Base-by-base conservation (phyloP, 2,888 invertebrate genomes). In the Melangyna quadrimaculata region DNA sequence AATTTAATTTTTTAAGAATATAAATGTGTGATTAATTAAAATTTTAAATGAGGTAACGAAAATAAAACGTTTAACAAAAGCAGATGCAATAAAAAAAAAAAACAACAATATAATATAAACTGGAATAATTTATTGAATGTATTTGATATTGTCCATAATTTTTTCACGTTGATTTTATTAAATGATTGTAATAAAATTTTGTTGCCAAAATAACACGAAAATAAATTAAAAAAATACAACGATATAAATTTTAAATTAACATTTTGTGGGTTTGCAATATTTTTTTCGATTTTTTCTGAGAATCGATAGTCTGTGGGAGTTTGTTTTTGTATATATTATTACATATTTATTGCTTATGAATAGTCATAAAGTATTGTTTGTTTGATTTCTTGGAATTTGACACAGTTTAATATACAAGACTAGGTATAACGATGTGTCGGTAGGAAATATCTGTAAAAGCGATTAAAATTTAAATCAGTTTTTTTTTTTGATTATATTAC, bases 81-180 rank as follows among this genome's bases (percentile, higher is more conserved):
- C 32, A 45, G 19, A n/a, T 40, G 19, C 29, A 14, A 48, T 29
- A 32, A 57, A 37, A 17, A 37, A 40, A 27, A 40, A 48, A 19
- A 12, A 57, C 45, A n/a, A n/a, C n/a, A n/a, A n/a, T n/a, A n/a
- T n/a, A n/a, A n/a, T 78, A 71, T 51, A 43, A 73, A 79, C 51
- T 69, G 43, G 75, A 75, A 80, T 79, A 80, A 84, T 84, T 84
- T 84, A 84, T 80, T 80, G 72, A 69, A 37, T 80, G 84, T 84
- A 12, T n/a, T n/a, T n/a, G 19, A 55, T 71, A 72, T 43, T 37
- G 37, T 67, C 84, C n/a, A 84, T 80, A 59, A 80, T 67, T 80
- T 71, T 71, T 67, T 74, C 43, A 45, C 8, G 24, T 80, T 72
- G 48, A 32, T 71, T 59, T 75, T 77, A 84, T 84, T 40, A 57